Conservation (phyloP, 2,113 vertebrate genomes). For the Hystrix cristata region DNA sequence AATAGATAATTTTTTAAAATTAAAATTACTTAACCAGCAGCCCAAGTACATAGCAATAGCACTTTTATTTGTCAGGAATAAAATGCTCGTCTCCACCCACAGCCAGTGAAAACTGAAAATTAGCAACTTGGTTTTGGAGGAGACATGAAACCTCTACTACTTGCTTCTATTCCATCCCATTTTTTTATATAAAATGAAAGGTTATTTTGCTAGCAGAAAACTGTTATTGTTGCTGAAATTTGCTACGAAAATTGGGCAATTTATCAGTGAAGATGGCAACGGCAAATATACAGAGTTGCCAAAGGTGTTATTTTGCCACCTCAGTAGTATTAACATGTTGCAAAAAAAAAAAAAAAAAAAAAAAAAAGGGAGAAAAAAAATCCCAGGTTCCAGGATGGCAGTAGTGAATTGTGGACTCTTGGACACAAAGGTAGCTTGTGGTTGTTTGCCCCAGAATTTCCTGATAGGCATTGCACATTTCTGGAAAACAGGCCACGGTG, state of each 20-base stretch:
- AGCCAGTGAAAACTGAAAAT: conserved; percentile 36
- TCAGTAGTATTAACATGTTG: conserved; percentile 78
- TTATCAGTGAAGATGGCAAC: conserved; percentile 78
- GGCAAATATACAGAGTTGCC: conserved; percentile 61
- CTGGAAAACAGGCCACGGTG: not conserved
- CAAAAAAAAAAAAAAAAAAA: conserved; percentile 7
- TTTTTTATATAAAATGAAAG: conserved; percentile 77
- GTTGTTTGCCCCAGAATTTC: not conserved
- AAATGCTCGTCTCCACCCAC: not conserved
- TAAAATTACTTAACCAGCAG: not conserved
- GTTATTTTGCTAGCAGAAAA: conserved; percentile 82
- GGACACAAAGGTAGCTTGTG: not conserved
- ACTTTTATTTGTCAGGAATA: conserved; percentile 56
- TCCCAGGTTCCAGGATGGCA: conserved; percentile 36
- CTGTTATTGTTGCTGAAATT: conserved; percentile 83
- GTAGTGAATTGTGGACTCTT: not conserved
- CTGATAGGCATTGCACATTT: not conserved
- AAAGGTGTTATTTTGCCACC: conserved; percentile 59
- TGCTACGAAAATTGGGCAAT: conserved; percentile 85
- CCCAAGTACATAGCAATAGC: not conserved
- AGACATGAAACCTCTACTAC: conserved; percentile 64
- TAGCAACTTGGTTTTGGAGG: conserved; percentile 63
- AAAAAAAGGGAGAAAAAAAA: conserved; percentile 14
- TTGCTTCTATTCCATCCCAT: conserved; percentile 27
- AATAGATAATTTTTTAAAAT: not conserved